Conservation (phyloP, 2,113 vertebrate genomes). For the Gymnorhina tibicen region DNA sequence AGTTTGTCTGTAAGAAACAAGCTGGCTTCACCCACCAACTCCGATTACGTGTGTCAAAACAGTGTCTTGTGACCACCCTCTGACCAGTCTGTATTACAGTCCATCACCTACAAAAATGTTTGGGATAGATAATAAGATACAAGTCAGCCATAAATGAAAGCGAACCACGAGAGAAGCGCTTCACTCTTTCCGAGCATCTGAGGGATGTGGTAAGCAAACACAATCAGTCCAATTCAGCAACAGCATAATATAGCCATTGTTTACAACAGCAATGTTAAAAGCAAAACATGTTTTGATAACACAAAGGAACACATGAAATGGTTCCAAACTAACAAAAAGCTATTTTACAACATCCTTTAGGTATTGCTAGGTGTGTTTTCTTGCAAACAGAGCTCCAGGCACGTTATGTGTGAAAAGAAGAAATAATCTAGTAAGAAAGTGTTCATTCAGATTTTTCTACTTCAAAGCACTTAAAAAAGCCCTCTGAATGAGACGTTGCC, state of each 20-base stretch:
- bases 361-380: neutral
- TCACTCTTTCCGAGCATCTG: neutral
- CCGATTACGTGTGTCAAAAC: neutral
- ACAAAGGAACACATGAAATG: neutral
- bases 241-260: neutral
- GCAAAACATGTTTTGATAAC: slow-evolving; percentile 34
- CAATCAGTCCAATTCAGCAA: slow-evolving; percentile 13
- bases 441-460: neutral
- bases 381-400: neutral
- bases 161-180: accelerated
- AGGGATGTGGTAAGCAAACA: neutral
- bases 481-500: neutral
- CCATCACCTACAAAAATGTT: neutral
- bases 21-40: neutral
- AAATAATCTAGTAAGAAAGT: neutral
- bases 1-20: neutral
- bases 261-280: neutral
- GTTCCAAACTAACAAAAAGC: neutral
- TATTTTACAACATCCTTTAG: neutral
- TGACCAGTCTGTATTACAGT: neutral
- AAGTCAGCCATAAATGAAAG: neutral
- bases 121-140: neutral
- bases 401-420: neutral
- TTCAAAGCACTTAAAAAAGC: neutral
- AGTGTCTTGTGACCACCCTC: neutral